These are phyloP conservation scores for Albula glossodonta DNA, from an alignment of 2,113 vertebrate genomes.

Conservation along the genomic window DNA sequence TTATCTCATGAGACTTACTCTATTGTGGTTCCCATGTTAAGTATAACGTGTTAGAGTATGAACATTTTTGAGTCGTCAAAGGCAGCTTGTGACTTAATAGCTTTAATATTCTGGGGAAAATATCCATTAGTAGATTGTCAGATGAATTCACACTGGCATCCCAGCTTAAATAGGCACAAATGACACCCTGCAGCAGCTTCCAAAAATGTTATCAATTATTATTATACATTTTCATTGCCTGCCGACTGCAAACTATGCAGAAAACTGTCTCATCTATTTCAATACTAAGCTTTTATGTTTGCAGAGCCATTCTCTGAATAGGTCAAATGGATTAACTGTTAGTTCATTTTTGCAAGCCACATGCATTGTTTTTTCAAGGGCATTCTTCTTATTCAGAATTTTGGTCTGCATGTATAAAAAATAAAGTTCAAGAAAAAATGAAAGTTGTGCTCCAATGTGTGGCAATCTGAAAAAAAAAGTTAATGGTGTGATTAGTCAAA, in stretches of 20 bases:
- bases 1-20: not conserved
- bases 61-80: conserved; percentile 23
- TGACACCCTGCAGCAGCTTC: conserved; percentile 32
- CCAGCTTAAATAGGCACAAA: conserved; percentile 40
- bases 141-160: conserved; percentile 34
- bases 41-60: conserved; percentile 19
- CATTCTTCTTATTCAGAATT: not conserved
- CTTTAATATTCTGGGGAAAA: conserved; percentile 34
- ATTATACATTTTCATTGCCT: conserved; percentile 34
- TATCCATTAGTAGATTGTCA: conserved; percentile 45
- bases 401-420: not conserved
- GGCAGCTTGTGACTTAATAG: conserved; percentile 22
- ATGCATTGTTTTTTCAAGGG: conserved; percentile 17
- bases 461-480: not conserved
- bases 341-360: not conserved
- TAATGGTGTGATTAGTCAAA: not conserved
- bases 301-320: conserved; percentile 20
- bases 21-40: conserved; percentile 21
- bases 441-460: not conserved
- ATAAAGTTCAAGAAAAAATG: not conserved
- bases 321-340: conserved; percentile 27
- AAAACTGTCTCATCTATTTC: conserved; percentile 35
- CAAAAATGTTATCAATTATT: conserved; percentile 45
- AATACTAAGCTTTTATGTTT: conserved; percentile 21
- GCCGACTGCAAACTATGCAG: conserved; percentile 33